phyloP scores from a whole-genome alignment of 2,888 invertebrate genomes.

The Cosmorhoe ocellata region DNA sequence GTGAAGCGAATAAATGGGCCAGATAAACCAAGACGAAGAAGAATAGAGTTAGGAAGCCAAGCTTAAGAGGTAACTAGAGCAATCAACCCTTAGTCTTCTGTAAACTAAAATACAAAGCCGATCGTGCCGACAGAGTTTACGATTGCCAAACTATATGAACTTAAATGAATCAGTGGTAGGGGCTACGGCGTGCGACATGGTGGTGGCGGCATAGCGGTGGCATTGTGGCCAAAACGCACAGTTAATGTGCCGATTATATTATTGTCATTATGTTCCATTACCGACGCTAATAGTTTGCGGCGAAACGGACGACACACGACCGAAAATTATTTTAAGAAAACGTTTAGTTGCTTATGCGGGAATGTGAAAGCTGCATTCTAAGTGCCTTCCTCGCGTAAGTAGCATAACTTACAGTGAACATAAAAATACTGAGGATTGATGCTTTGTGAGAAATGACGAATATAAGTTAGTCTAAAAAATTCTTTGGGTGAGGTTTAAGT shows the following conservation, averaged over 20 bases:
- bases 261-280: slow-evolving; percentile 76
- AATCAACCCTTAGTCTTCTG: no score
- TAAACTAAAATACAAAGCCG: no score
- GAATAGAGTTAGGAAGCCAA: no score
- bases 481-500: no score
- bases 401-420: slow-evolving; percentile 2
- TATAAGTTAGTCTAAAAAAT: no score
- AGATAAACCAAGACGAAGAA: no score
- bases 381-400: slow-evolving; percentile 4
- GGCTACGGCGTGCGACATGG: slow-evolving; percentile 32
- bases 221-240: slow-evolving; percentile 31
- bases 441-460: no score
- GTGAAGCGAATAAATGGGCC: no score
- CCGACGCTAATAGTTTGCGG: slow-evolving; percentile 62
- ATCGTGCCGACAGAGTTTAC: no score
- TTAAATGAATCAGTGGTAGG: slow-evolving; percentile 7
- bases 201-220: slow-evolving; percentile 26
- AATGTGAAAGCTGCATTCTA: slow-evolving; percentile 58
- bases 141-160: no score
- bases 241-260: slow-evolving; percentile 68
- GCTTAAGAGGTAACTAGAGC: no score
- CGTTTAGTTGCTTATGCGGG: slow-evolving; percentile 56
- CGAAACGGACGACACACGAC: slow-evolving; percentile 58
- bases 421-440: no score
- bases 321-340: slow-evolving; percentile 62